A percentile compares a stretch with the other conserved stretches of the same genome.
These are phyloP conservation scores for Isoperla grammatica DNA, from an alignment of 2,888 invertebrate species.

Conservation along the genomic window DNA sequence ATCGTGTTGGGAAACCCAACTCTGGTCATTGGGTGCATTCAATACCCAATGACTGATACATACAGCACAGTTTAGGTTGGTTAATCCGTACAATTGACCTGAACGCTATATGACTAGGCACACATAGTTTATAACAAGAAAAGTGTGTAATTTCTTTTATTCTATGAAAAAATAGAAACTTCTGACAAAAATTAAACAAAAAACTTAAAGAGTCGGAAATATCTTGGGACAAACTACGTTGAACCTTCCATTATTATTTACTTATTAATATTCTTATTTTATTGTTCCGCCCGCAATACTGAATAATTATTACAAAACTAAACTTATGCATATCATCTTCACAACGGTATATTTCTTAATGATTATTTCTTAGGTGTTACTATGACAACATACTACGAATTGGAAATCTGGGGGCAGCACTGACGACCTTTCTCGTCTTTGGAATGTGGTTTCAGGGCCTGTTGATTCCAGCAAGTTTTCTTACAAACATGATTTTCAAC, in stretches of 20 bases:
- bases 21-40: too few relatives aligned
- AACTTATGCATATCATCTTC: constrained; percentile 32
- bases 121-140: constrained; percentile 57
- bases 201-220: constrained; percentile 39
- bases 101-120: constrained; percentile 51
- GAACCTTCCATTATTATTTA: constrained; percentile 27
- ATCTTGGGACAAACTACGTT: constrained; percentile 31
- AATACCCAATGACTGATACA: too few relatives aligned
- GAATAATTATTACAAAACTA: constrained; percentile 33
- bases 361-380: constrained; percentile 18
- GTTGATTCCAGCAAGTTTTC: too few relatives aligned
- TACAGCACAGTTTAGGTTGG: too few relatives aligned
- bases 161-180: constrained; percentile 49
- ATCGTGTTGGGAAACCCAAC: too few relatives aligned
- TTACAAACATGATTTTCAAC: too few relatives aligned
- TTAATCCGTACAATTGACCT: background rate
- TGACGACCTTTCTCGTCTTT: background rate
- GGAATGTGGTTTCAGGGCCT: background rate
- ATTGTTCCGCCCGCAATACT: constrained; percentile 21
- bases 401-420: background rate
- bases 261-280: constrained; percentile 31
- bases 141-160: constrained; percentile 40
- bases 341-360: constrained; percentile 41
- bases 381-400: background rate
- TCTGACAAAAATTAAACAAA: constrained; percentile 47